Percentiles rank a stretch among this genome's conserved stretches.
phyloP scores from a whole-genome alignment of 2,888 invertebrate genomes.

The Neoaliturus tenellus region DNA sequence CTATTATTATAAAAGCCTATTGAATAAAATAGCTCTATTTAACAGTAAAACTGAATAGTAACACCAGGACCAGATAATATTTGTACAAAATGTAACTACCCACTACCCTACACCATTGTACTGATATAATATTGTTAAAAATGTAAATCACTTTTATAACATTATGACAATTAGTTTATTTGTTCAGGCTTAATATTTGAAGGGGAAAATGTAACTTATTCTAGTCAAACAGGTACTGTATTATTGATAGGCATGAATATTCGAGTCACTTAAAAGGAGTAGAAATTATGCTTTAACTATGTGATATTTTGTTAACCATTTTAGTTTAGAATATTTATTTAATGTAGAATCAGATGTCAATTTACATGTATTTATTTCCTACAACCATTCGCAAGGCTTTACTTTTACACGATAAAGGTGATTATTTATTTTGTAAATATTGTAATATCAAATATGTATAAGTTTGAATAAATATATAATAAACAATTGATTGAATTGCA shows the following conservation, averaged over 20 bases:
- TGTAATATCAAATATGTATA: not conserved
- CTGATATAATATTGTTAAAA: too few relatives aligned
- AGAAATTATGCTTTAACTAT: conserved; percentile 36
- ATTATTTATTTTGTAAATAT: conserved; percentile 13
- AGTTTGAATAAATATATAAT: conserved; percentile 27
- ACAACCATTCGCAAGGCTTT: not conserved
- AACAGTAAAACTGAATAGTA: too few relatives aligned
- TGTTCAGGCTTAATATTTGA: too few relatives aligned
- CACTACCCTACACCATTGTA: too few relatives aligned
- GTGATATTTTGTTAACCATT: conserved; percentile 43
- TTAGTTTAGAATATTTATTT: conserved; percentile 12
- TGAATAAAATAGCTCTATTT: too few relatives aligned
- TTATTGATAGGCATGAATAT: not conserved
- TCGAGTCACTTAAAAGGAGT: not conserved
- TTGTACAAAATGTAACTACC: too few relatives aligned
- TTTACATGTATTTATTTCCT: not conserved
- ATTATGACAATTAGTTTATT: too few relatives aligned
- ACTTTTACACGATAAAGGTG: not conserved
- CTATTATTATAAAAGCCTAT: too few relatives aligned
- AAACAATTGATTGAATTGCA: not conserved
- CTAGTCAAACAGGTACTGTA: conserved; percentile 11
- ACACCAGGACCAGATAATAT: too few relatives aligned
- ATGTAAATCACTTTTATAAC: too few relatives aligned
- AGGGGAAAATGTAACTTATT: conserved; percentile 10
- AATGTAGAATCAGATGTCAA: not conserved